These are phyloP conservation scores for Lepidocyrtoides sp. DNA, from an alignment of 2,888 invertebrate genomes.

Conservation along the genomic window DNA sequence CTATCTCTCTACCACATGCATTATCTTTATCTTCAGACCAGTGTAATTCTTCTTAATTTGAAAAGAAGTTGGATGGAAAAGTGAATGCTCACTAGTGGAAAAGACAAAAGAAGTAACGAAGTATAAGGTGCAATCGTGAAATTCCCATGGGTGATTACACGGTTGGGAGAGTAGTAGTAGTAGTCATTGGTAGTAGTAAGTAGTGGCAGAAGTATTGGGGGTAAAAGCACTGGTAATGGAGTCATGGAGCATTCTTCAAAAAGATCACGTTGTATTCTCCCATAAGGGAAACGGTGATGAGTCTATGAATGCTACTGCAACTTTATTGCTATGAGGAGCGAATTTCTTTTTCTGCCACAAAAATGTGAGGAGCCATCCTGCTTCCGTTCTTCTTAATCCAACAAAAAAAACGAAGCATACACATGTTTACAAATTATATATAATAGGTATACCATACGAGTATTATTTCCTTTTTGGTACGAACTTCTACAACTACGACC, in stretches of 20 bases:
- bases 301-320: background rate
- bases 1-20: too few relatives aligned
- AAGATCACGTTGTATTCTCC: conserved; percentile 4
- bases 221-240: background rate
- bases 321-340: background rate
- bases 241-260: background rate
- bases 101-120: conserved; percentile 41
- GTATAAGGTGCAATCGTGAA: conserved; percentile 47
- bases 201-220: too few relatives aligned
- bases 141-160: conserved; percentile 58
- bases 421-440: conserved; percentile 30
- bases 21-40: too few relatives aligned
- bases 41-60: conserved; percentile 22
- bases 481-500: background rate
- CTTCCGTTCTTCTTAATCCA: conserved; percentile 6
- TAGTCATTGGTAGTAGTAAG: too few relatives aligned
- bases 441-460: background rate
- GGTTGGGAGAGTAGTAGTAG: conserved; percentile 1
- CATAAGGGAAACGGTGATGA: conserved; percentile 20
- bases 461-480: too few relatives aligned
- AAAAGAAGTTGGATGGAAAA: background rate
- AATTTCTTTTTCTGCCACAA: conserved; percentile 9
- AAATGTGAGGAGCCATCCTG: background rate
- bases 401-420: background rate
- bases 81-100: conserved; percentile 8